Percentiles rank a stretch among this genome's conserved stretches.
Evolutionary conservation across 1,140 invertebrate genomes (phyloP).

Genomic region (Drosophila nannoptera): DNA sequence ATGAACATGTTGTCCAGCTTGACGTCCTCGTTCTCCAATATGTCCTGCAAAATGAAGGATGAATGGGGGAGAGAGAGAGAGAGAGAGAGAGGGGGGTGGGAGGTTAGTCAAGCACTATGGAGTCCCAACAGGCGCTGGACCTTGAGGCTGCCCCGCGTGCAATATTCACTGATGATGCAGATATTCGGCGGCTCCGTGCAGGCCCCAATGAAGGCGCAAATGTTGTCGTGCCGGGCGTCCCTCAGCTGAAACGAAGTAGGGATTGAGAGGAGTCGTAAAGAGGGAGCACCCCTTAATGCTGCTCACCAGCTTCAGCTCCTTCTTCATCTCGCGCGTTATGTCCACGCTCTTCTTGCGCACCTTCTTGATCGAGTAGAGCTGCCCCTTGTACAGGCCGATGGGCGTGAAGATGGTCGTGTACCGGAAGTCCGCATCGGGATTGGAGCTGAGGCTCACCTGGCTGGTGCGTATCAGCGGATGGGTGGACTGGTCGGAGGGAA

Average conservation of each 20-base stretch:
- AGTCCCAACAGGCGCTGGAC: slow-evolving; percentile 78
- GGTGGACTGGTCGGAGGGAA: slow-evolving; percentile 72
- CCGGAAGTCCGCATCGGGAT: slow-evolving; percentile 90
- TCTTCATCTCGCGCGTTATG: slow-evolving; percentile 94
- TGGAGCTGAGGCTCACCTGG: slow-evolving; percentile 91
- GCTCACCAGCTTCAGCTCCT: slow-evolving; percentile 94
- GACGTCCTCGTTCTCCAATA: slow-evolving; percentile 93
- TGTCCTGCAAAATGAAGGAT: slow-evolving; percentile 84
- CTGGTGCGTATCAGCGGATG: slow-evolving; percentile 87
- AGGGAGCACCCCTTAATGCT: too few relatives aligned
- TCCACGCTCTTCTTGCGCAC: slow-evolving; percentile 92
- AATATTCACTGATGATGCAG: slow-evolving; percentile 94
- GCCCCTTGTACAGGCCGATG: slow-evolving; percentile 92
- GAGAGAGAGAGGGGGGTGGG: neutral
- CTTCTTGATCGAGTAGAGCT: slow-evolving; percentile 90
- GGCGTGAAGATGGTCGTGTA: slow-evolving; percentile 93
- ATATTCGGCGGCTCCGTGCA: slow-evolving; percentile 93
- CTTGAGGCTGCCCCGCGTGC: slow-evolving; percentile 92
- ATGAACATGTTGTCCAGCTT: slow-evolving; percentile 95
- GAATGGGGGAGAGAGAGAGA: too few relatives aligned
- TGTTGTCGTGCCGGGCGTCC: slow-evolving; percentile 93
- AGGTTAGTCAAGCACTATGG: neutral
- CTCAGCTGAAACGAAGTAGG: slow-evolving; percentile 83
- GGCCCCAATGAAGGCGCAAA: slow-evolving; percentile 96
- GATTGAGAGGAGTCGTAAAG: too few relatives aligned